Percentiles rank a stretch among this genome's conserved stretches.
These are phyloP conservation scores for Lasius fuliginosus DNA, from an alignment of 2,888 invertebrate species.

Conservation along the genomic window DNA sequence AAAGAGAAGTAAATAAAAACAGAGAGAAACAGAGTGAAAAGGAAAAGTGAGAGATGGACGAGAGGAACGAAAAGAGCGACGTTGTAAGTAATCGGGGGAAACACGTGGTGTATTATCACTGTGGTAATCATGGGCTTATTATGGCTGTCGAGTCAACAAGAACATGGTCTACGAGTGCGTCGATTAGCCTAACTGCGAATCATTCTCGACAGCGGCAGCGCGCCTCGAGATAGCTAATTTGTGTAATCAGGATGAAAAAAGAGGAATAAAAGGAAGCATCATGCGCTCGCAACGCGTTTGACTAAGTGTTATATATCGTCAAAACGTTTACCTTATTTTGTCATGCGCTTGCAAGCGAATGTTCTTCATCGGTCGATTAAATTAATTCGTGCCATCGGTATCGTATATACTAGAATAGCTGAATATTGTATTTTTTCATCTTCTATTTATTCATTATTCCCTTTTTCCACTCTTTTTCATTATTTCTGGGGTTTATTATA, in stretches of 20 bases:
- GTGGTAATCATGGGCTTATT: constrained; percentile 42
- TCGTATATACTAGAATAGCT: background rate
- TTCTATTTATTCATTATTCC: background rate
- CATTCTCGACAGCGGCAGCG: constrained; percentile 28
- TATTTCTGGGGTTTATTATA: background rate
- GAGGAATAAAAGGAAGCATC: background rate
- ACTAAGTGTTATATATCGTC: constrained; percentile 13
- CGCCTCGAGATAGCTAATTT: constrained; percentile 36
- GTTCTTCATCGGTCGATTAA: background rate
- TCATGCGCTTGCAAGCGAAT: background rate
- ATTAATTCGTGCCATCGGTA: background rate
- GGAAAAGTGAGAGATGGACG: constrained; percentile 69
- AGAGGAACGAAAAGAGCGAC: constrained; percentile 1
- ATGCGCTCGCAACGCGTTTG: constrained; percentile 28
- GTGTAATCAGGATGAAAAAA: constrained; percentile 34
- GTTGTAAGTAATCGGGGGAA: constrained; percentile 44
- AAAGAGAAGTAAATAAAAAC: background rate
- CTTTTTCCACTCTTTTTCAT: background rate
- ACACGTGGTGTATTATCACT: constrained; percentile 52
- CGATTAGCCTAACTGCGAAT: constrained; percentile 50
- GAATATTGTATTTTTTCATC: background rate
- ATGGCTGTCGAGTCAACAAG: constrained; percentile 47
- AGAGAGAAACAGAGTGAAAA: constrained; percentile 8
- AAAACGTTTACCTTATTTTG: constrained; percentile 34
- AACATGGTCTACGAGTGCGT: constrained; percentile 31